Evolutionary conservation across 2,113 vertebrate genomes (phyloP).

Genomic region (Pseudorectes ferrugineus): DNA sequence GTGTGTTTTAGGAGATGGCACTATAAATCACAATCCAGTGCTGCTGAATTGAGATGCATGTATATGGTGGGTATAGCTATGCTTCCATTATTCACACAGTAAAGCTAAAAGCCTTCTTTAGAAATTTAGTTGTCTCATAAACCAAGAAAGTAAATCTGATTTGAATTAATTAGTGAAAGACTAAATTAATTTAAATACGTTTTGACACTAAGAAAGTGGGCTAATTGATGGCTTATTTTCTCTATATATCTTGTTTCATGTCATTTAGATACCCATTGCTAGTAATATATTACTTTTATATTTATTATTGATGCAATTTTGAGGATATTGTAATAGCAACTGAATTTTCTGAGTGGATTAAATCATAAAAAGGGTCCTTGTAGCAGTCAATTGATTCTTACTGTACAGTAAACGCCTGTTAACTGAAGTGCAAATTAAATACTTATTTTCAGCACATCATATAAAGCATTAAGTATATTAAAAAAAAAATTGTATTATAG

Average conservation of each 20-base stretch:
- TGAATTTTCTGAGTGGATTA: constrained; percentile 32
- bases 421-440: constrained; percentile 61
- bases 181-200: constrained; percentile 25
- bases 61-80: not conserved
- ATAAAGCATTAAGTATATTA: not conserved
- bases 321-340: not conserved
- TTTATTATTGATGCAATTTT: constrained; percentile 14
- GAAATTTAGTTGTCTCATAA: not conserved
- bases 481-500: not conserved
- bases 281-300: constrained; percentile 22
- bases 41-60: not conserved
- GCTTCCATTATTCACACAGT: not conserved
- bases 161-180: constrained; percentile 41
- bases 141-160: constrained; percentile 23
- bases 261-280: not conserved
- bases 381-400: constrained; percentile 39
- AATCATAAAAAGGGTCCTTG: constrained; percentile 26
- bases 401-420: constrained; percentile 22
- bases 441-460: constrained; percentile 26
- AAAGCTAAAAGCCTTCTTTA: constrained; percentile 22
- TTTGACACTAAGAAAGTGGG: not conserved
- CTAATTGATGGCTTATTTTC: constrained; percentile 2
- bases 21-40: not conserved
- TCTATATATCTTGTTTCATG: not conserved
- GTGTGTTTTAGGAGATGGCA: not conserved